Conservation (phyloP, 2,797 vertebrate species). For the Botia kubotai region DNA sequence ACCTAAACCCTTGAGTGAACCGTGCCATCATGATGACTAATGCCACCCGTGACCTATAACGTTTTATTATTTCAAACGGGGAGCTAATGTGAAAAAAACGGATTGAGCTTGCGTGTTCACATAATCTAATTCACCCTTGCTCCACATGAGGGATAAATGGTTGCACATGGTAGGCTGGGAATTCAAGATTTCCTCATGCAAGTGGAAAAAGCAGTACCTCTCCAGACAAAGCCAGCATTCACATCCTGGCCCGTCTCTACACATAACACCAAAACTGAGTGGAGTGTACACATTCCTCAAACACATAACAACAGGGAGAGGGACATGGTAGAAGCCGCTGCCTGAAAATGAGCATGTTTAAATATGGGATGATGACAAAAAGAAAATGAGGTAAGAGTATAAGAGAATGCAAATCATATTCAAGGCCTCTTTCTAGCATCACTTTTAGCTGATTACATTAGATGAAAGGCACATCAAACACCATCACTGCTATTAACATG, state of each 20-base stretch:
- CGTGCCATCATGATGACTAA: slow-evolving; percentile 20
- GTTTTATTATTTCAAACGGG: not conserved
- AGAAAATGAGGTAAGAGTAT: too few relatives aligned
- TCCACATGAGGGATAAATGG: slow-evolving; percentile 40
- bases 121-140: slow-evolving; percentile 22
- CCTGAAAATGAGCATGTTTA: too few relatives aligned
- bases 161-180: slow-evolving; percentile 23
- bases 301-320: not conserved
- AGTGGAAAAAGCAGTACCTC: slow-evolving; percentile 30
- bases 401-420: too few relatives aligned
- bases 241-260: not conserved
- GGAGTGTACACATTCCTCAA: not conserved
- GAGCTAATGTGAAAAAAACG: not conserved
- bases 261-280: too few relatives aligned
- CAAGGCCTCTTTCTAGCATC: too few relatives aligned
- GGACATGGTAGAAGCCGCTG: too few relatives aligned
- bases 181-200: slow-evolving; percentile 21
- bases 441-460: too few relatives aligned
- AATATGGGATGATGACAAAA: too few relatives aligned
- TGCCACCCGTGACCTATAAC: not conserved
- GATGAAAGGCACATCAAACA: too few relatives aligned
- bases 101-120: slow-evolving; percentile 1
- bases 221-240: slow-evolving; percentile 45
- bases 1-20: not conserved
- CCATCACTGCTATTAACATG: too few relatives aligned